Evolutionary conservation across 1,140 invertebrate species (phyloP), one percentile per base, ranked within the genome.

Genomic region (Archivesica marissinica): DNA sequence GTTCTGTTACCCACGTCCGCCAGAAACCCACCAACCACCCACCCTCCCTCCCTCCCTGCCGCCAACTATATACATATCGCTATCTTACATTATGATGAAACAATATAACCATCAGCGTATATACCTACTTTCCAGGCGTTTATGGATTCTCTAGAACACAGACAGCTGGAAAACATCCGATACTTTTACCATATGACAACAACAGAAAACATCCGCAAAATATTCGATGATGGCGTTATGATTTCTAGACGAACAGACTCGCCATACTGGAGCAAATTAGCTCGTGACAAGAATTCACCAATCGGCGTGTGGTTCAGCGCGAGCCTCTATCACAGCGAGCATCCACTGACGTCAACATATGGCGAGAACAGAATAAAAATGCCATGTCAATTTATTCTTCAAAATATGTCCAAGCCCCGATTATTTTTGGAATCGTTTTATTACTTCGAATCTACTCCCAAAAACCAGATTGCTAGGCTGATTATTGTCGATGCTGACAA

Each of bases 381-480:
- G 20, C 78, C 78, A 15, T 68, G 61, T 50, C 78, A 80, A 20
- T 52, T 66, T 50, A 39, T 70, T 50, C 20, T 80, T 2, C 41
- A 39, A 70, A 80, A 70, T 23, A 80, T 80, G 78, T 47, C 54
- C 23, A 30, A 52, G 17, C 78, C 78, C 25, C 11, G 78, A 35
- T n/a, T 80, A 11, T 80, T 44, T 33, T 35, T 80, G 9, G 78
- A 80, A 28, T 50, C 78, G 44, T 80, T 80, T 54, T 80, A 80
- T 68, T 80, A 68, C 44, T 80, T 68, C 54, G 61, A 70, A 52
- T 80, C 64, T 0, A 80, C 28, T 0, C 78, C 78, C 23, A 80
- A 68, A 54, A 80, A 80, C 44, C 78, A 80, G 54, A 52, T 80
- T 39, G 78, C 70, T 80, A 39, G 78, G 54, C 33, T 80, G 59